These are phyloP conservation scores for Manduca sexta DNA, from an alignment of 1,140 invertebrate species.

Conservation along the genomic window DNA sequence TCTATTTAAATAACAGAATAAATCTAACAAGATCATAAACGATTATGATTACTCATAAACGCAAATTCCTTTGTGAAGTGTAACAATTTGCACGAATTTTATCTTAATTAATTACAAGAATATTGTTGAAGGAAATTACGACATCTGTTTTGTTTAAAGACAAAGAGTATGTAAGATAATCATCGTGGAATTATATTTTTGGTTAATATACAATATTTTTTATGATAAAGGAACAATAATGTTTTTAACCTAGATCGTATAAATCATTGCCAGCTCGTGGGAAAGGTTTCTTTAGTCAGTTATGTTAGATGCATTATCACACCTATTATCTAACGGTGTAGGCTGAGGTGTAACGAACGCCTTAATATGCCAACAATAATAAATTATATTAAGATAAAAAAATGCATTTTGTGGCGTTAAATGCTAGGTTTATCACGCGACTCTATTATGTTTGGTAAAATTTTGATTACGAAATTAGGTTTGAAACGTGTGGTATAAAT, in stretches of 20 bases:
- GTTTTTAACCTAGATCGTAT: not conserved
- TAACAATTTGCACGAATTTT: conserved; percentile 3
- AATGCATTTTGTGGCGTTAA: too few relatives aligned
- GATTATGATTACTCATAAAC: not conserved
- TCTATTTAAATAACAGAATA: not conserved
- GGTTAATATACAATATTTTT: not conserved
- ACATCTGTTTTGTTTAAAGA: not conserved
- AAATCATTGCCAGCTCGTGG: not conserved
- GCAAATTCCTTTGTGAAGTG: not conserved
- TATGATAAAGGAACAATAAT: not conserved
- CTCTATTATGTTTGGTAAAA: too few relatives aligned
- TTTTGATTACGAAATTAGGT: too few relatives aligned
- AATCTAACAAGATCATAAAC: not conserved
- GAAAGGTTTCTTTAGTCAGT: not conserved
- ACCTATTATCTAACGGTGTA: too few relatives aligned
- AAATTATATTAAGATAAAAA: too few relatives aligned
- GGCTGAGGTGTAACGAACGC: too few relatives aligned
- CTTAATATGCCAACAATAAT: too few relatives aligned
- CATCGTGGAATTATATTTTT: not conserved
- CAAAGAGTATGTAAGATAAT: not conserved
- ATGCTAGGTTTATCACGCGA: too few relatives aligned
- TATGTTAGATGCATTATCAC: too few relatives aligned
- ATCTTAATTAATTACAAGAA: not conserved
- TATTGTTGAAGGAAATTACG: too few relatives aligned
- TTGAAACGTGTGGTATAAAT: too few relatives aligned